phyloP scores from a whole-genome alignment of 2,888 invertebrate species.

The Lydus trimaculatus region DNA sequence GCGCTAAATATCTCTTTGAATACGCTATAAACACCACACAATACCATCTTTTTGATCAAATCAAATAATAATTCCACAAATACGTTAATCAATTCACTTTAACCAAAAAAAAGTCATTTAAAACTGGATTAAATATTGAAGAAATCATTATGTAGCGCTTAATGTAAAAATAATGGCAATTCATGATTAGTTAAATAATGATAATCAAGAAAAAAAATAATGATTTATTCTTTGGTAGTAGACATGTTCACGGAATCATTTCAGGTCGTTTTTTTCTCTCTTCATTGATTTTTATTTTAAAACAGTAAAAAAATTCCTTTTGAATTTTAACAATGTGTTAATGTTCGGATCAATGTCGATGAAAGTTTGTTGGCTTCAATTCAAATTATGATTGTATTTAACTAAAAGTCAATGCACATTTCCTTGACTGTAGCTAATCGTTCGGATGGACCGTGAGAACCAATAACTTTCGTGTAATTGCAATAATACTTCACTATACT shows the following conservation, averaged over 20 bases:
- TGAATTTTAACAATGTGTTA: slow-evolving; percentile 33
- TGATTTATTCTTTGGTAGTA: slow-evolving; percentile 25
- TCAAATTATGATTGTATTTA: slow-evolving; percentile 19
- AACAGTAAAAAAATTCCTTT: slow-evolving; percentile 27
- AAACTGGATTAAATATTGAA: not conserved
- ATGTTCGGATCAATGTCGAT: slow-evolving; percentile 28
- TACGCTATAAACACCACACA: not conserved
- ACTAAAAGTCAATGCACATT: slow-evolving; percentile 13
- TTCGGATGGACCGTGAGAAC: slow-evolving; percentile 45
- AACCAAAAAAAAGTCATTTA: not conserved
- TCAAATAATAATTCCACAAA: not conserved
- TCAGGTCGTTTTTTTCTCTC: slow-evolving; percentile 11
- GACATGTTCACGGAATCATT: slow-evolving; percentile 26
- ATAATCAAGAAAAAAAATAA: slow-evolving; percentile 33
- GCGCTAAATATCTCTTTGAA: not conserved
- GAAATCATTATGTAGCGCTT: not conserved
- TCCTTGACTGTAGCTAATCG: slow-evolving; percentile 29
- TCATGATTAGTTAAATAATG: not conserved
- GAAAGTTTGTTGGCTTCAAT: slow-evolving; percentile 21
- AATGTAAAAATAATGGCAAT: not conserved
- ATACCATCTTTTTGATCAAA: not conserved
- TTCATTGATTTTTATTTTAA: slow-evolving; percentile 17
- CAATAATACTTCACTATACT: slow-evolving; percentile 48
- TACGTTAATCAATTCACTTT: not conserved
- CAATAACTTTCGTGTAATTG: slow-evolving; percentile 47